Percentiles rank a stretch among this genome's conserved stretches.
Conservation (phyloP, 1,140 invertebrate species). For the Drosophila biarmipes region DNA sequence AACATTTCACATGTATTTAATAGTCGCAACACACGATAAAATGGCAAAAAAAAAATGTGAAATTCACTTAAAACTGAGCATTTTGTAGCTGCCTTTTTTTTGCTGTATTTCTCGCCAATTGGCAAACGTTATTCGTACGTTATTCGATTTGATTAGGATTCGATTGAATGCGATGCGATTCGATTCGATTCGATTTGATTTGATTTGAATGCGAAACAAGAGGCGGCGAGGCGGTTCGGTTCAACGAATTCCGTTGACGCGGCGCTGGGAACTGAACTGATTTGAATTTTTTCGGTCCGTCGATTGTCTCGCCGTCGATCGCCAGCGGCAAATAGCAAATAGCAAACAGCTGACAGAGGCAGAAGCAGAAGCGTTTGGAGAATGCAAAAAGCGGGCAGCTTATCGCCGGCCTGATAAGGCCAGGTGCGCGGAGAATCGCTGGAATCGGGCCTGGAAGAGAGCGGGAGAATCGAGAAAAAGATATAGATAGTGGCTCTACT, state of each 20-base stretch:
- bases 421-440: constrained; percentile 30
- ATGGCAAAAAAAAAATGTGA: constrained; percentile 3
- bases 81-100: background rate
- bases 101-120: background rate
- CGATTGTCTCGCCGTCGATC: constrained; percentile 47
- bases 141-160: constrained; percentile 26
- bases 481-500: constrained; percentile 15
- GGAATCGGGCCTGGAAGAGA: background rate
- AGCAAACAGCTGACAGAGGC: constrained; percentile 44
- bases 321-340: constrained; percentile 5
- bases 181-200: constrained; percentile 40
- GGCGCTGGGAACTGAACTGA: constrained; percentile 72
- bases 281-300: constrained; percentile 61
- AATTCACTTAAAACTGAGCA: constrained; percentile 3
- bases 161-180: constrained; percentile 21
- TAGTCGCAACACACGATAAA: constrained; percentile 1
- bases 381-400: constrained; percentile 58
- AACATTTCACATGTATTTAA: constrained; percentile 49
- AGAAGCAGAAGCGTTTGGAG: constrained; percentile 1
- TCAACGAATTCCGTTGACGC: constrained; percentile 48
- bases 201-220: constrained; percentile 38
- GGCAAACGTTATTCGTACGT: constrained; percentile 9
- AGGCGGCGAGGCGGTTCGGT: constrained; percentile 10
- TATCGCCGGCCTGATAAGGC: constrained; percentile 63
- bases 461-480: background rate